These are phyloP conservation scores for Epistrophe eligans DNA, from an alignment of 2,888 invertebrate species.

Conservation along the genomic window DNA sequence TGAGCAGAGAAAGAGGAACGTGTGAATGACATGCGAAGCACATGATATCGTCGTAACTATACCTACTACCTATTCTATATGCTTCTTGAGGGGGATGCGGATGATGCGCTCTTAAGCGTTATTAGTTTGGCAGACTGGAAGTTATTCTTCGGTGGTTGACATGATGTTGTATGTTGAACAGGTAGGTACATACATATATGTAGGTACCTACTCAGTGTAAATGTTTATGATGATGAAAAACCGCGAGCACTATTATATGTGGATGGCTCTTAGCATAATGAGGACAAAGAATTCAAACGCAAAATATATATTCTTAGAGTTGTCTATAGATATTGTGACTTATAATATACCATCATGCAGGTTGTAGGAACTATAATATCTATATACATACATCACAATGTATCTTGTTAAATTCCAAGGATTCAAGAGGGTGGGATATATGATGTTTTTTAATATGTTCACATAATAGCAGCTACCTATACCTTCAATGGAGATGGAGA, in stretches of 20 bases:
- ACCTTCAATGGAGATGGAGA: background rate
- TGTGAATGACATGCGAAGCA: slow-evolving; percentile 42
- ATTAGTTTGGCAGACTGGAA: slow-evolving; percentile 46
- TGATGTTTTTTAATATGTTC: background rate
- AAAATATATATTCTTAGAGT: background rate
- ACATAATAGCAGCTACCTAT: background rate
- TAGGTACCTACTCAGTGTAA: background rate
- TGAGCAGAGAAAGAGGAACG: slow-evolving; percentile 14
- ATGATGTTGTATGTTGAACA: slow-evolving; percentile 25
- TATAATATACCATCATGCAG: background rate
- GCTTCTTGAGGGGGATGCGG: background rate
- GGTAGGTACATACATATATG: background rate
- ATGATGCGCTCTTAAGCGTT: slow-evolving; percentile 31
- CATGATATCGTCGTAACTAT: background rate
- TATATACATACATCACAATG: background rate
- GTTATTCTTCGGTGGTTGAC: slow-evolving; percentile 31
- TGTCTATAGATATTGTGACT: background rate
- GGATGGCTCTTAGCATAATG: slow-evolving; percentile 38
- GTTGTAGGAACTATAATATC: background rate
- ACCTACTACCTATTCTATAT: too few relatives aligned
- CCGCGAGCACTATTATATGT: slow-evolving; percentile 26
- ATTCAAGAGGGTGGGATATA: background rate
- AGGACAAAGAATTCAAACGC: slow-evolving; percentile 18
- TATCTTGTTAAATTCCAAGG: background rate
- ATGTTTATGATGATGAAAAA: slow-evolving; percentile 42